Evolutionary conservation across 2,888 invertebrate species (phyloP).

Genomic region (Drosophila dives): DNA sequence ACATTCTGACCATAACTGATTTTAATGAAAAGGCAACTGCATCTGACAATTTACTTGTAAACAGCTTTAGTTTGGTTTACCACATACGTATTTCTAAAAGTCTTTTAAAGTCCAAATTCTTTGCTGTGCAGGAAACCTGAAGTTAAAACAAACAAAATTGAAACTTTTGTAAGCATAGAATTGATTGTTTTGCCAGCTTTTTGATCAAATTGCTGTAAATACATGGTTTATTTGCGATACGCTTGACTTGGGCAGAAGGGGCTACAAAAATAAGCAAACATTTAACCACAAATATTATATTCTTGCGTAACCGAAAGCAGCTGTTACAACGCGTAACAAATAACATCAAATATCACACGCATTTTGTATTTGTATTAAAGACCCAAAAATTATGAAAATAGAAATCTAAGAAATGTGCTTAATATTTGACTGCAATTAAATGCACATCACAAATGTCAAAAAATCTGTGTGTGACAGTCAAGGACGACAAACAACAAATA

Average conservation of each 20-base stretch:
- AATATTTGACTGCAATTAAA: slow-evolving; percentile 67
- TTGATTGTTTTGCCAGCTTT: slow-evolving; percentile 23
- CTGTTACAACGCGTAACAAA: neutral
- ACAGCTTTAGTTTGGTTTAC: slow-evolving; percentile 29
- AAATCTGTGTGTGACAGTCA: slow-evolving; percentile 48
- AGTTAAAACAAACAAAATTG: slow-evolving; percentile 35
- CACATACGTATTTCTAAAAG: slow-evolving; percentile 27
- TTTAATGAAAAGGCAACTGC: slow-evolving; percentile 15
- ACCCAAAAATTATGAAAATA: neutral
- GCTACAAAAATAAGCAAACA: slow-evolving; percentile 1
- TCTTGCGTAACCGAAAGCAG: neutral
- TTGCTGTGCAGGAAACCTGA: slow-evolving; percentile 23
- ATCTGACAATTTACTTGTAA: slow-evolving; percentile 46
- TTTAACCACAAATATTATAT: slow-evolving; percentile 11
- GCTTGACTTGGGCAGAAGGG: slow-evolving; percentile 2
- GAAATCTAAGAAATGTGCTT: slow-evolving; percentile 12
- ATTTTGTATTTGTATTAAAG: slow-evolving; percentile 14
- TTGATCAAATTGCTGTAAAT: slow-evolving; percentile 10
- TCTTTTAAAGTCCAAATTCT: slow-evolving; percentile 39
- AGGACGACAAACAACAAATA: slow-evolving; percentile 19
- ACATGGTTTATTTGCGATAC: slow-evolving; percentile 20
- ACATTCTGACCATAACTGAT: neutral
- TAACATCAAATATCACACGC: slow-evolving; percentile 3
- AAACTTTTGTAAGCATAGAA: slow-evolving; percentile 21
- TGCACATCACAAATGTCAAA: slow-evolving; percentile 71